These are phyloP conservation scores for Trochalopteron elliotii DNA, from an alignment of 2,113 vertebrate genomes.

Conservation along the genomic window DNA sequence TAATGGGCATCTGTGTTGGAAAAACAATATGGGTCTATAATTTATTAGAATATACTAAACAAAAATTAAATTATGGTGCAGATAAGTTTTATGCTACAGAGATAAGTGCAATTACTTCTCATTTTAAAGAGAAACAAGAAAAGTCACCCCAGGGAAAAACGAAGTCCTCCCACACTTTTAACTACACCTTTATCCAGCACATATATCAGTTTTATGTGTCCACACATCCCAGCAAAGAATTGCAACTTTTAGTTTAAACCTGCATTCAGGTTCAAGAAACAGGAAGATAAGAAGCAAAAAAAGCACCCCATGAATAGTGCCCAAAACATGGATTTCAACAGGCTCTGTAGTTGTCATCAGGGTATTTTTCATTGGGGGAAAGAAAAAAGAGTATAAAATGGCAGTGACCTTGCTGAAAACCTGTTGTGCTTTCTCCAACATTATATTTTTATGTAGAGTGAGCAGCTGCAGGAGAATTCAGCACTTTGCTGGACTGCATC, in stretches of 20 bases:
- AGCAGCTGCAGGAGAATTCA: neutral
- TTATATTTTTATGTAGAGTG: neutral
- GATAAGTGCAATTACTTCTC: constrained; percentile 75
- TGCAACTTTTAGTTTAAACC: constrained; percentile 34
- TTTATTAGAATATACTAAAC: constrained; percentile 53
- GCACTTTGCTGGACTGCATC: neutral
- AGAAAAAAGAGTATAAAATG: neutral
- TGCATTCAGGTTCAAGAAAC: constrained; percentile 23
- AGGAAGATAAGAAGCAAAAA: constrained; percentile 8
- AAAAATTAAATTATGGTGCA: constrained; percentile 65
- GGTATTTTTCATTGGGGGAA: neutral
- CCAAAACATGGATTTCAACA: neutral
- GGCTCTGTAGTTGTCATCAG: neutral
- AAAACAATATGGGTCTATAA: constrained; percentile 56
- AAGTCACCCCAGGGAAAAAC: constrained; percentile 60
- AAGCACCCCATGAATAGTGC: neutral
- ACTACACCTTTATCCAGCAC: constrained; percentile 62
- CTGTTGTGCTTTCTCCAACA: neutral
- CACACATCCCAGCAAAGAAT: constrained; percentile 30
- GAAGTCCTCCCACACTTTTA: constrained; percentile 64
- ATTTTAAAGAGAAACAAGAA: constrained; percentile 67
- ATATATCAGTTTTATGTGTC: constrained; percentile 72
- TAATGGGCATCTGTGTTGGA: constrained; percentile 52
- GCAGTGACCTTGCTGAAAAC: neutral
- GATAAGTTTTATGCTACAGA: constrained; percentile 65